Evolutionary conservation across 2,888 invertebrate species (phyloP), one percentile per base, ranked within the genome.

Genomic region (Caenorhabditis panamensis): DNA sequence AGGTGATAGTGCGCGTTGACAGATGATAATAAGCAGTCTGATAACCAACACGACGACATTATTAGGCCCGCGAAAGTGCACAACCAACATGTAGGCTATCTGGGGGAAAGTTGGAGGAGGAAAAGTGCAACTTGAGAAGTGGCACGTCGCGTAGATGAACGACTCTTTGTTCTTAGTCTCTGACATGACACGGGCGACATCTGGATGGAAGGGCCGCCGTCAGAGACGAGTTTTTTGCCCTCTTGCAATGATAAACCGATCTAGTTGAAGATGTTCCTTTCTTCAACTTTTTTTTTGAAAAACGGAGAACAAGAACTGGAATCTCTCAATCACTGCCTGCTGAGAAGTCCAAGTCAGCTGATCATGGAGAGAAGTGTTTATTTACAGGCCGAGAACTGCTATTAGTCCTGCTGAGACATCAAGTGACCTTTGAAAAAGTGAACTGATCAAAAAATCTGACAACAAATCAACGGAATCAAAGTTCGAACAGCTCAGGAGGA

Each of bases 41-140:
- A 72, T 72, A 72, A 72, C 71, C 71, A 63, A 72, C 44, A 63
- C 47, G 71, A 72, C 71, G 63, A 28, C 71, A 62, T 56, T 26
- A 31, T 28, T 5, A 2, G 24, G 26, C n/a, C 37, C 18, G 31
- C 47, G 53, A 36, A 49, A 62, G 26, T 62, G 47, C 44, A 24
- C 24, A 6, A 51, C 51, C 51, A 51, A 24, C 24, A 51, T 2
- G 2, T 2, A 20, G 20, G 3, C 5, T 4, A 5, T 18, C 18
- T 6, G 20, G 18, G 18, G 49, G 18, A 20, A 49, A 18, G 18
- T 44, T 44, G 3, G 4, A 2, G 26, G 4, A 53, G 18, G 4
- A 26, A 41, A 41, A 13, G 41, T 41, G 41, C 8, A 41, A 13
- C 2, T 2, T 13, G 41, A 41, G 13, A 41, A 31, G 31, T 31